A percentile compares a stretch with the other conserved stretches of the same genome.
These are phyloP conservation scores for Caerostris darwini DNA, from an alignment of 1,140 invertebrate species.

Conservation along the genomic window DNA sequence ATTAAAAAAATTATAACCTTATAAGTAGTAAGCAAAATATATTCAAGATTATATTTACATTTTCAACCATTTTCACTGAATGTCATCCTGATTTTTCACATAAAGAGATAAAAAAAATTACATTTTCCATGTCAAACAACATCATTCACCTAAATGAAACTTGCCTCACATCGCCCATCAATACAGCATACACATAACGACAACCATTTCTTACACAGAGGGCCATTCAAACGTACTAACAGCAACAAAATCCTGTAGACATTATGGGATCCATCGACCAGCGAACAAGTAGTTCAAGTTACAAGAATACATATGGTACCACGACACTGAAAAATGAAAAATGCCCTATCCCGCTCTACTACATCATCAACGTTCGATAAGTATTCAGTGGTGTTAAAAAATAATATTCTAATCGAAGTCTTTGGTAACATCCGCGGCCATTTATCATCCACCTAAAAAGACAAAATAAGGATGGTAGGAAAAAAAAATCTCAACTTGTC, in stretches of 20 bases:
- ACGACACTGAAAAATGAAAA: conserved; percentile 61
- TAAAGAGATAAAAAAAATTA: no score
- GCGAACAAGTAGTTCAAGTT: conserved; percentile 12
- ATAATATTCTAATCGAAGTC: conserved; percentile 66
- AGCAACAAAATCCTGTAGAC: background rate
- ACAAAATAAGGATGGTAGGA: conserved; percentile 7
- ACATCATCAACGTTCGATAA: conserved; percentile 56
- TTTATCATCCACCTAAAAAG: conserved; percentile 50
- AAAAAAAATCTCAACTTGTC: conserved; percentile 62
- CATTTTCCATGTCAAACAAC: no score
- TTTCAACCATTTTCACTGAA: no score
- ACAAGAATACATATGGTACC: conserved; percentile 56
- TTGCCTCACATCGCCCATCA: no score
- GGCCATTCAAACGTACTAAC: no score
- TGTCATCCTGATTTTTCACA: no score
- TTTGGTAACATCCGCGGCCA: conserved; percentile 60
- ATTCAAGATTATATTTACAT: no score
- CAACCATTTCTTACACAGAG: no score
- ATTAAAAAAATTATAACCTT: no score
- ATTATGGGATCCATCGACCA: background rate
- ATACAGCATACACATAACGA: no score
- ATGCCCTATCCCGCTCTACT: background rate
- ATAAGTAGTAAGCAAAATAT: no score
- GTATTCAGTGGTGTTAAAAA: conserved; percentile 64
- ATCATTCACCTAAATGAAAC: no score